Percentiles rank a stretch among this genome's conserved stretches.
Evolutionary conservation across 2,888 invertebrate genomes (phyloP).

Genomic region (Meteorus colon): DNA sequence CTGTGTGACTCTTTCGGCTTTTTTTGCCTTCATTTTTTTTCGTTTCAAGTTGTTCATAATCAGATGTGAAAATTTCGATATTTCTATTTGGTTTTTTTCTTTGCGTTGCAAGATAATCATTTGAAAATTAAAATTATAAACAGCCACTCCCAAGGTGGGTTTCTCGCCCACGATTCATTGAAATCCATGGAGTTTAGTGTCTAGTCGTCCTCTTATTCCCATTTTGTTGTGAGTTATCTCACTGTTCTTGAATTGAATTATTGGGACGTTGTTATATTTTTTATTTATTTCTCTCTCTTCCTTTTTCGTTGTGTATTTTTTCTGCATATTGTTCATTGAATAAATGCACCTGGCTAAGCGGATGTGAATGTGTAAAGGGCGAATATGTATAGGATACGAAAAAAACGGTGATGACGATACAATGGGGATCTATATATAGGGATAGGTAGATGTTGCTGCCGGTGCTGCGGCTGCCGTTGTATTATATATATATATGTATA

Average conservation of each 20-base stretch:
- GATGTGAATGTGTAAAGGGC: slow-evolving; percentile 6
- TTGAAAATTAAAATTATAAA: slow-evolving; percentile 58
- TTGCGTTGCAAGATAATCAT: slow-evolving; percentile 34
- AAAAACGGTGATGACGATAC: slow-evolving; percentile 12
- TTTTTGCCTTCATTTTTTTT: not conserved
- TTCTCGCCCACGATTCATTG: slow-evolving; percentile 43
- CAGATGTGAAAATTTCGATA: not conserved
- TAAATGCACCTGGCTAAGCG: slow-evolving; percentile 26
- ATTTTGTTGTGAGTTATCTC: slow-evolving; percentile 9
- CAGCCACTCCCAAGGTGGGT: slow-evolving; percentile 48
- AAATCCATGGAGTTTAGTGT: slow-evolving; percentile 22
- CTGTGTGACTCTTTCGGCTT: not conserved
- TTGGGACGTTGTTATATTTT: slow-evolving; percentile 24
- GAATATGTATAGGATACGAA: not conserved
- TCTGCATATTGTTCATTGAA: not conserved
- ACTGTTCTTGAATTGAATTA: slow-evolving; percentile 19
- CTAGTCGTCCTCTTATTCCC: not conserved
- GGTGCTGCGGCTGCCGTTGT: not conserved
- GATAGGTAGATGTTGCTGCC: slow-evolving; percentile 10
- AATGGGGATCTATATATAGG: slow-evolving; percentile 3
- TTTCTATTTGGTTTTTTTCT: not conserved
- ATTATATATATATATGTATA: not conserved
- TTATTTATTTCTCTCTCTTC: not conserved
- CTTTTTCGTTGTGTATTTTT: not conserved
- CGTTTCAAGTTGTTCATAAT: not conserved